Evolutionary conservation across 2,888 invertebrate genomes (phyloP).

Genomic region (Nezara viridula): DNA sequence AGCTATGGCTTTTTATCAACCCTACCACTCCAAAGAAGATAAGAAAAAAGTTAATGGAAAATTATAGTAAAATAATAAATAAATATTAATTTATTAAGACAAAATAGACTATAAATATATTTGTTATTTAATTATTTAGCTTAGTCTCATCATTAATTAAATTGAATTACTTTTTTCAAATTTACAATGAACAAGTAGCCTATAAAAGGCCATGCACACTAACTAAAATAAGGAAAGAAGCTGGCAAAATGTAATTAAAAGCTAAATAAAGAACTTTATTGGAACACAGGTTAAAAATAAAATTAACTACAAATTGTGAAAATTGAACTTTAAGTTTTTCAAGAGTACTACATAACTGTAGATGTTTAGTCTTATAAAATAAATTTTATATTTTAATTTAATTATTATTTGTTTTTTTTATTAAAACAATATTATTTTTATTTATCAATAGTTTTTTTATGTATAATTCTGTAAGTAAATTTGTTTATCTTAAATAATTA

Average conservation of each 20-base stretch:
- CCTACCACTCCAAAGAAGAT: slow-evolving; percentile 41
- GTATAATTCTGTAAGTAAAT: no score
- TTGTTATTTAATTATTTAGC: not conserved
- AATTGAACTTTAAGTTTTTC: not conserved
- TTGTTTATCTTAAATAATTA: no score
- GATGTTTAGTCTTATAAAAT: not conserved
- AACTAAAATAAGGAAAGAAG: not conserved
- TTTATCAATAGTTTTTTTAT: not conserved
- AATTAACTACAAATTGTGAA: not conserved
- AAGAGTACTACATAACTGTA: not conserved
- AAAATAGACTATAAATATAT: slow-evolving; percentile 2
- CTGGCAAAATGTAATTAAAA: not conserved
- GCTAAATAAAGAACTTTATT: not conserved
- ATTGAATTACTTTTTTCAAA: not conserved
- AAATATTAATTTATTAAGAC: slow-evolving; percentile 14
- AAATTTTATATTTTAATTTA: not conserved
- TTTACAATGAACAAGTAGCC: not conserved
- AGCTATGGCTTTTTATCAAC: slow-evolving; percentile 26
- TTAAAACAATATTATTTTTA: no score
- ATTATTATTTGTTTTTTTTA: not conserved
- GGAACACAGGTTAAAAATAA: not conserved
- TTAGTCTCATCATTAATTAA: not conserved
- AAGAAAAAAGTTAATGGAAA: slow-evolving; percentile 34
- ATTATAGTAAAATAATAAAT: slow-evolving; percentile 17
- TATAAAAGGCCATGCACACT: slow-evolving; percentile 5